Evolutionary conservation across 2,888 invertebrate species (phyloP).

Genomic region (Conops quadrifasciatus): DNA sequence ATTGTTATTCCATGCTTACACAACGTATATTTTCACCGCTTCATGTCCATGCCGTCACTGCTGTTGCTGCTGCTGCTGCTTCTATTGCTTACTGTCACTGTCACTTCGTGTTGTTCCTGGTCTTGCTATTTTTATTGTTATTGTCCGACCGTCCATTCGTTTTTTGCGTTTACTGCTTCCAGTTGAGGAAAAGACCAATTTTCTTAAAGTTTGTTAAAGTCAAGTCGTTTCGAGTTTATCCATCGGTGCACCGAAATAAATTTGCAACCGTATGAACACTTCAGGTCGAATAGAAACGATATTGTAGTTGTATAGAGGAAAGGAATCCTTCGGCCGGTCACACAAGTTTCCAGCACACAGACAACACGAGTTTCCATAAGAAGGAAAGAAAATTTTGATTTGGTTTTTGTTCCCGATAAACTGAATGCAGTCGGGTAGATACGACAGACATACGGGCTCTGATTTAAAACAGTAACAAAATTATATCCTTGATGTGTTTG

Average conservation of each 20-base stretch:
- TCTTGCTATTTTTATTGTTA: constrained; percentile 17
- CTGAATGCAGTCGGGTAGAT: neutral
- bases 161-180: neutral
- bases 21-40: neutral
- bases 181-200: constrained; percentile 19
- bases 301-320: too few relatives aligned
- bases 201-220: constrained; percentile 13
- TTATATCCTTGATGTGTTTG: too few relatives aligned
- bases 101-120: constrained; percentile 12
- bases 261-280: constrained; percentile 12
- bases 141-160: neutral
- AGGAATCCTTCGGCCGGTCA: too few relatives aligned
- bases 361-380: neutral
- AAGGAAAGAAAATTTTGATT: neutral
- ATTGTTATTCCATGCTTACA: constrained; percentile 52
- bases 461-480: too few relatives aligned
- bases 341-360: too few relatives aligned
- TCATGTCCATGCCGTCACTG: constrained; percentile 10
- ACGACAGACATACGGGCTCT: neutral
- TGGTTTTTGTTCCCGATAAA: neutral
- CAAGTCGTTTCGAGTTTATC: neutral
- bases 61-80: neutral
- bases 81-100: neutral
- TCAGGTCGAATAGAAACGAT: neutral
- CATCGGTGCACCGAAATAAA: constrained; percentile 8